Conservation (phyloP, 53 echinoderm and acorn worm species). For the Zoroaster sp. region DNA sequence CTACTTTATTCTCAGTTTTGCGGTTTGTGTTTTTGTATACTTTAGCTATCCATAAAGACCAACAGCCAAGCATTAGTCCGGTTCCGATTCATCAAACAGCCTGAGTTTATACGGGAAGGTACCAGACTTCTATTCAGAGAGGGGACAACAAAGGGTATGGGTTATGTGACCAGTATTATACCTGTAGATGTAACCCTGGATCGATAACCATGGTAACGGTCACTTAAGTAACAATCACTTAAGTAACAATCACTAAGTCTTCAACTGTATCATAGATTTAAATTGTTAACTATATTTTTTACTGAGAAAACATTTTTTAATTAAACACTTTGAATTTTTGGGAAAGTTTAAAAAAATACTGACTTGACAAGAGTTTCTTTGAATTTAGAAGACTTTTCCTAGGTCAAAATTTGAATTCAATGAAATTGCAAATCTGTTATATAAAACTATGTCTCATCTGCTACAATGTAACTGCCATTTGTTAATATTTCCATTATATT, state of each 20-base stretch:
- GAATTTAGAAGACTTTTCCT: too few species aligned
- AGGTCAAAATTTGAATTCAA: too few species aligned
- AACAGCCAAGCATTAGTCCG: constrained; percentile 90
- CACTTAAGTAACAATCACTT: neutral
- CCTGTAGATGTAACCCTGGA: constrained; percentile 42
- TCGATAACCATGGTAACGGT: constrained; percentile 14
- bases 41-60: constrained; percentile 59
- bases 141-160: constrained; percentile 91
- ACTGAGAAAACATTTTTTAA: too few species aligned
- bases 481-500: too few species aligned
- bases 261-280: neutral
- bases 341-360: too few species aligned
- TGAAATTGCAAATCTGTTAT: too few species aligned
- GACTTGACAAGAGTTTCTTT: too few species aligned
- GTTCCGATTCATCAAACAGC: constrained; percentile 87
- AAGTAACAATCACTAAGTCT: neutral
- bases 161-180: constrained; percentile 80
- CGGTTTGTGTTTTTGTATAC: too few species aligned
- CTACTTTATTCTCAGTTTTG: neutral
- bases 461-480: too few species aligned
- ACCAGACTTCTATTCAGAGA: constrained; percentile 88
- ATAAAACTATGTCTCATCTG: too few species aligned
- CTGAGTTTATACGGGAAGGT: constrained; percentile 81
- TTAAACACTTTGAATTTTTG: too few species aligned
- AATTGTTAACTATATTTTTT: too few species aligned